Evolutionary conservation across 2,113 vertebrate species (phyloP).

Genomic region (Nyctibius bracteatus): DNA sequence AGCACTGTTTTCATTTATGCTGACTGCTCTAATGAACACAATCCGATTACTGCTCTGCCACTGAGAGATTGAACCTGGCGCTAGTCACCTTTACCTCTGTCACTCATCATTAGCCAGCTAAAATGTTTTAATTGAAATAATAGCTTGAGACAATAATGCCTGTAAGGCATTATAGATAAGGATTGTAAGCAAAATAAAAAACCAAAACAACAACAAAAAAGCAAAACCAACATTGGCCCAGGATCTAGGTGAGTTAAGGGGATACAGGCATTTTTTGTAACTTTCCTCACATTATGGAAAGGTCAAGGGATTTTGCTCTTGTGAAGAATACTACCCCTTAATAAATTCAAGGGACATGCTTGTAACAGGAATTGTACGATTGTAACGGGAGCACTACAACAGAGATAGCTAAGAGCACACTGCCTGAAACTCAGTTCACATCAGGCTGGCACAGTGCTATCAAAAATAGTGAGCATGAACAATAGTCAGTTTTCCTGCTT

Average conservation of each 20-base stretch:
- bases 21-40: conserved; percentile 50
- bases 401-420: neutral
- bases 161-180: neutral
- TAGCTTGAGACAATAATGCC: neutral
- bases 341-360: neutral
- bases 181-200: neutral
- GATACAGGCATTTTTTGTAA: neutral
- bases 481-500: neutral
- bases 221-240: accelerated
- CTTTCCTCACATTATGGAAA: neutral
- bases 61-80: conserved; percentile 56
- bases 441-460: neutral
- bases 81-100: conserved; percentile 30
- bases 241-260: neutral
- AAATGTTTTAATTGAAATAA: conserved; percentile 41
- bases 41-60: conserved; percentile 46
- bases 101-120: conserved; percentile 25
- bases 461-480: neutral
- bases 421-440: neutral
- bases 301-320: neutral
- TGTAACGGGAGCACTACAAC: neutral
- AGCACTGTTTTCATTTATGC: conserved; percentile 14
- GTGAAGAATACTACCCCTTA: neutral
- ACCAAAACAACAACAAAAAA: neutral
- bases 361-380: no score